Percentiles rank a stretch among this genome's conserved stretches.
Conservation (phyloP, 2,113 vertebrate genomes). For the Probosciger aterrimus region DNA sequence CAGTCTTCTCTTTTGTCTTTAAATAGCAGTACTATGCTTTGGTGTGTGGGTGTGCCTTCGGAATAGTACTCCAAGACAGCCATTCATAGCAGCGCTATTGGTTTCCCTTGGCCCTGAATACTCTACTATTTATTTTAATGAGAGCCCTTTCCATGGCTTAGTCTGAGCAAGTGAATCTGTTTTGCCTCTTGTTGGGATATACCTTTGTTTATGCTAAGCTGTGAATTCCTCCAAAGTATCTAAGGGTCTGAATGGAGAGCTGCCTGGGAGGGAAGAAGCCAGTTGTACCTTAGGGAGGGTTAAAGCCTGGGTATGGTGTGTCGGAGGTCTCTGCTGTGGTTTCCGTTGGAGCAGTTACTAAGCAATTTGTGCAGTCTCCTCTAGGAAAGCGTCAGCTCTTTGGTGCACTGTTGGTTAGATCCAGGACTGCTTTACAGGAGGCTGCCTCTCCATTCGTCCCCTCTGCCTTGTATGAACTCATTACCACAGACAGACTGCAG, state of each 20-base stretch:
- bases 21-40: not conserved
- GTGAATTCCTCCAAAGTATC: not conserved
- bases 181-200: not conserved
- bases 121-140: conserved; percentile 17
- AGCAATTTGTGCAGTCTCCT: conserved; percentile 3
- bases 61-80: not conserved
- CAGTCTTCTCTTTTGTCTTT: not conserved
- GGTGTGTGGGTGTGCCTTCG: not conserved
- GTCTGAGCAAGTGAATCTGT: not conserved
- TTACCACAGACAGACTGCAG: not conserved
- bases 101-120: conserved; percentile 27
- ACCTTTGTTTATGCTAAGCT: not conserved
- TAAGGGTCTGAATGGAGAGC: not conserved
- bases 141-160: not conserved
- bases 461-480: not conserved
- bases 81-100: not conserved
- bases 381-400: not conserved
- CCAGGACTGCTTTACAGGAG: not conserved
- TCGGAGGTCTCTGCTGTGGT: not conserved
- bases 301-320: not conserved
- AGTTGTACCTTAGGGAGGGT: not conserved
- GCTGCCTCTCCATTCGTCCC: not conserved
- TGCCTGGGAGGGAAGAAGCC: not conserved
- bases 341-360: not conserved
- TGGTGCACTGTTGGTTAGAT: not conserved